Base-by-base conservation (phyloP, 2,888 invertebrate species). In the Hemicrepidius hirtus region DNA sequence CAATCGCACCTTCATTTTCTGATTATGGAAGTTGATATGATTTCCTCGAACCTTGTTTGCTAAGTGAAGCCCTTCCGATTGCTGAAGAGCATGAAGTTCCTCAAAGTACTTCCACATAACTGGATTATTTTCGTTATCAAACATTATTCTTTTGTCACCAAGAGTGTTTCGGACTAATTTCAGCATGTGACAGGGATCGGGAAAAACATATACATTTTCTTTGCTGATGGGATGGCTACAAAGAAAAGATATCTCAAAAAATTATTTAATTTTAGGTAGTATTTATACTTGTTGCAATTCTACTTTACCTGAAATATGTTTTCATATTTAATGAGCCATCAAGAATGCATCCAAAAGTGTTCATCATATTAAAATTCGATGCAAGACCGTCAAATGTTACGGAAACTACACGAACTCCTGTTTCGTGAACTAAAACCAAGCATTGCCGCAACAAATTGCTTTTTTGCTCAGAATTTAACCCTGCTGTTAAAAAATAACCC, bases 351-450 rank as follows among this genome's bases (percentile, higher is more conserved):
- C 75, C 75, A 35, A 78, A 44, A 18, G 64, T 13, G 9, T 57
- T n/a, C 1, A 70, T 65, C 74, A 74, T 77, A 16, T 67, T 21
- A 13, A 80, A 66, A 64, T 81, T 80, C n/a, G 77, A 70, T 20
- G 78, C 12, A 6, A 57, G 76, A 63, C 80, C 81, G 77, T 81
- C 80, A 75, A 80, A 81, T 53, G 81, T 80, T 18, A 81, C 3
- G 18, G 76, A 68, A 9, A 78, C 57, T 40, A 78, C 68, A 13
- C 35, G 24, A 13, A 76, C 75, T n/a, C 78, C 79, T 41, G 75
- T 73, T 40, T 79, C 75, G 63, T 73, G 35, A 59, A 75, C 16
- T 70, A 75, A 72, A 16, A 55, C 41, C 37, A 80, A 68, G 55
- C 75, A 78, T 49, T 79, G 73, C 13, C 49, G 57, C n/a, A 79